Evolutionary conservation across 2,113 vertebrate genomes (phyloP).

Genomic region (Psettodes erumei): DNA sequence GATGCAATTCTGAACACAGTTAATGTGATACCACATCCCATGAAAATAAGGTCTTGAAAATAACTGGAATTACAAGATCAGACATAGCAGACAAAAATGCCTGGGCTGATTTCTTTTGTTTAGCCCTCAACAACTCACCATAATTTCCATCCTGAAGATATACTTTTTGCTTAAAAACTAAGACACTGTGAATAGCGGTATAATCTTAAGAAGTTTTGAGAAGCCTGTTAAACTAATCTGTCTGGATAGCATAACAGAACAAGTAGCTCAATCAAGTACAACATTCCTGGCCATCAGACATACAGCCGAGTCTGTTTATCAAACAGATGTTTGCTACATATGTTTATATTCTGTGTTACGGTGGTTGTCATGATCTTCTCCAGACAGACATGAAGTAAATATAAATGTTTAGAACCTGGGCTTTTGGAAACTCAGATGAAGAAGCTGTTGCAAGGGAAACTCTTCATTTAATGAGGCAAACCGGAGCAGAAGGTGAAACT

Average conservation of each 20-base stretch:
- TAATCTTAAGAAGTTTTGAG: not conserved
- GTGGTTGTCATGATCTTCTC: not conserved
- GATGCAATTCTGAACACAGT: conserved; percentile 9
- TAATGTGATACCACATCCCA: not conserved
- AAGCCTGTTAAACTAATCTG: not conserved
- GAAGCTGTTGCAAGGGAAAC: conserved; percentile 2
- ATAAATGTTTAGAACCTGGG: not conserved
- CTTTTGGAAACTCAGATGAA: not conserved
- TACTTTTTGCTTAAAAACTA: not conserved
- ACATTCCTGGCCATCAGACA: not conserved
- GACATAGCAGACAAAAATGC: not conserved
- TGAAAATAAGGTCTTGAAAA: not conserved
- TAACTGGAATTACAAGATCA: not conserved
- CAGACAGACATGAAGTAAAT: not conserved
- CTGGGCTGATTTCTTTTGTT: not conserved
- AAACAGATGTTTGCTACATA: not conserved
- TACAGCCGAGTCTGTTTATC: conserved; percentile 19
- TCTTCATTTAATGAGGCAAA: not conserved
- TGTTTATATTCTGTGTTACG: conserved; percentile 8
- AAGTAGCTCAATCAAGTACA: not conserved
- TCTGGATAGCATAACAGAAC: not conserved
- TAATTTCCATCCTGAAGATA: conserved; percentile 2
- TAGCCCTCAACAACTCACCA: not conserved
- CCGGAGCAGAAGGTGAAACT: conserved; percentile 1
- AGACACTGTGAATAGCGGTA: not conserved